A percentile compares a stretch with the other conserved stretches of the same genome.
Evolutionary conservation across 2,888 invertebrate species (phyloP).

Genomic region (Leptopilina drosophilae): DNA sequence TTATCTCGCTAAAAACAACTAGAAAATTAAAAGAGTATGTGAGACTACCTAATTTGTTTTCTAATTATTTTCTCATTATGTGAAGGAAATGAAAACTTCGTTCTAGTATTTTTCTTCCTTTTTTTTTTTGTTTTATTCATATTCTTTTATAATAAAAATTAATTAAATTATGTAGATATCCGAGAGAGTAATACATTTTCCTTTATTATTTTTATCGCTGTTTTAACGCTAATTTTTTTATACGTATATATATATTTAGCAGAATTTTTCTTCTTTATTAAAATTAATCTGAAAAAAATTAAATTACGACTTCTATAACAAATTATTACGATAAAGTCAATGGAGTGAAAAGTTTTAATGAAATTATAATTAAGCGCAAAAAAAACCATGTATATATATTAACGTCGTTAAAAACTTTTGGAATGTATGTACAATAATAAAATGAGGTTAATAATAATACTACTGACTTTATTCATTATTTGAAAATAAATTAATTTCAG

Average conservation of each 20-base stretch:
- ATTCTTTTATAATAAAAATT: not conserved
- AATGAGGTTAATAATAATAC: too few relatives aligned
- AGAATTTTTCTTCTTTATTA: not conserved
- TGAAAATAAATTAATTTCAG: too few relatives aligned
- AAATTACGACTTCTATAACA: not conserved
- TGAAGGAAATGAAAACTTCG: not conserved
- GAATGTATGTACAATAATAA: too few relatives aligned
- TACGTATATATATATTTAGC: not conserved
- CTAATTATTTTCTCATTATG: slow-evolving; percentile 8
- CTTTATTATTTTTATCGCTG: not conserved
- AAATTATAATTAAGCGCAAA: not conserved
- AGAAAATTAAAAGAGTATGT: not conserved
- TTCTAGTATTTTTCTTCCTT: not conserved
- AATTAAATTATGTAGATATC: slow-evolving; percentile 1
- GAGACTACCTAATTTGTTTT: slow-evolving; percentile 7
- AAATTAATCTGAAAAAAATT: not conserved
- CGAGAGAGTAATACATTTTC: not conserved
- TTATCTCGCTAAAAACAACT: not conserved
- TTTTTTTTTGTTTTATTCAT: not conserved
- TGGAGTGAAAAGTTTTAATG: not conserved
- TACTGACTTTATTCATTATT: too few relatives aligned
- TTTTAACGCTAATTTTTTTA: not conserved
- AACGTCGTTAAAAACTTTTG: not conserved
- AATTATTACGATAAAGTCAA: slow-evolving; percentile 6
- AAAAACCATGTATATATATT: not conserved